Base-by-base conservation (phyloP, 1,140 invertebrate species). In the Fopius arisanus region DNA sequence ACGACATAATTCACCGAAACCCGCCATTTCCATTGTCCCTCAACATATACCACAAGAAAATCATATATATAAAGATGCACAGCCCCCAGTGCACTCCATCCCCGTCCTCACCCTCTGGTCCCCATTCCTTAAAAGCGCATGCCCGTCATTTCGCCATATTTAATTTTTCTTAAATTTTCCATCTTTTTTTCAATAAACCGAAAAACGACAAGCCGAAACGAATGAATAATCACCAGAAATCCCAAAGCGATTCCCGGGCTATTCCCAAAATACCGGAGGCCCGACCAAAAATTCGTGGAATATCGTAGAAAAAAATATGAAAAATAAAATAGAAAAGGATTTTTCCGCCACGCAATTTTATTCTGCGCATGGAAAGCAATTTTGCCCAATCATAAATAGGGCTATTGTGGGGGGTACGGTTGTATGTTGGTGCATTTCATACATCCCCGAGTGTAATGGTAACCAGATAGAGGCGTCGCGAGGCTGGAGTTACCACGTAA, bases 381-480 rank as follows among this genome's bases (percentile, higher is more conserved):
- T 88, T 88, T 88, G 85, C 85, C 87, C 87, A 88, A 88, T 88
- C 87, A 87, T 87, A 88, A 88, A 88, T 87, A 88, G 87, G 87
- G 86, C 86, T 87, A 87, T 88, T 88, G 86, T 87, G 85, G 86
- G 86, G 87, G 86, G 84, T n/a, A 86, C 84, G 81, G 83, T 59
- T 86, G 84, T 84, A 86, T 87, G 84, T 83, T 86, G 83, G 83
- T 78, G 83, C 86, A 86, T 87, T 85, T 86, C 85, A 87, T 86
- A 86, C 83, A 86, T 86, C 23, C 54, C 84, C 83, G 84, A 84
- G 85, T 86, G 86, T 87, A 87, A 87, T 87, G 85, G 84, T 87
- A 87, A 87, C 85, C 84, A 85, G 86, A 87, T 87, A 86, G 85
- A 86, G 84, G 79, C 84, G 82, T 84, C 83, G 86, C 81, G 84